These are phyloP conservation scores for Bubo blakistoni DNA, from an alignment of 2,113 vertebrate species.

Conservation along the genomic window DNA sequence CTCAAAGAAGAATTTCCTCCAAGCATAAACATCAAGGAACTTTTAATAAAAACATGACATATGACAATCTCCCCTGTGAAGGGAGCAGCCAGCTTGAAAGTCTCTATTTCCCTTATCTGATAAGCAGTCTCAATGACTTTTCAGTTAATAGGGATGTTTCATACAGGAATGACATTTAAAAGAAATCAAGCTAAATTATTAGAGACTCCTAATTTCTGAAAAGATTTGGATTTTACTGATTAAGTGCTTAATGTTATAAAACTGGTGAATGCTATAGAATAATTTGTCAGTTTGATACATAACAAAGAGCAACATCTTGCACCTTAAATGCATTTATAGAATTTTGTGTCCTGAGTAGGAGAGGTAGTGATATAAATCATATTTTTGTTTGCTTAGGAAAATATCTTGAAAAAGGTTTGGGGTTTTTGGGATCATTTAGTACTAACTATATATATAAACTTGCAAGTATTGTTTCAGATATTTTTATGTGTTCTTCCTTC, in stretches of 20 bases:
- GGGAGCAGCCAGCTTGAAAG: neutral
- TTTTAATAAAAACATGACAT: slow-evolving; percentile 26
- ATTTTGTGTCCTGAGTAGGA: neutral
- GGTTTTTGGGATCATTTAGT: neutral
- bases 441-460: neutral
- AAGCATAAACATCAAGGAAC: slow-evolving; percentile 20
- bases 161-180: neutral
- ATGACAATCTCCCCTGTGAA: neutral
- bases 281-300: neutral
- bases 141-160: neutral
- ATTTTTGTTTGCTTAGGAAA: neutral
- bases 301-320: neutral
- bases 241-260: neutral
- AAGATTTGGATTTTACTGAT: neutral
- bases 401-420: neutral
- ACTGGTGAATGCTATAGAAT: neutral
- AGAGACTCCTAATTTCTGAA: neutral
- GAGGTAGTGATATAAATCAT: neutral
- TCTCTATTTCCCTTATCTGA: slow-evolving; percentile 9
- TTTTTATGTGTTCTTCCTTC: neutral
- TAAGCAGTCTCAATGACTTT: slow-evolving; percentile 11
- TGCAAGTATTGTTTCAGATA: neutral
- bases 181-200: neutral
- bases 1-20: neutral
- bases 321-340: neutral